A percentile compares a stretch with the other conserved stretches of the same genome.
Conservation (phyloP, 2,797 vertebrate genomes). For the Kryptolebias ocellatus region DNA sequence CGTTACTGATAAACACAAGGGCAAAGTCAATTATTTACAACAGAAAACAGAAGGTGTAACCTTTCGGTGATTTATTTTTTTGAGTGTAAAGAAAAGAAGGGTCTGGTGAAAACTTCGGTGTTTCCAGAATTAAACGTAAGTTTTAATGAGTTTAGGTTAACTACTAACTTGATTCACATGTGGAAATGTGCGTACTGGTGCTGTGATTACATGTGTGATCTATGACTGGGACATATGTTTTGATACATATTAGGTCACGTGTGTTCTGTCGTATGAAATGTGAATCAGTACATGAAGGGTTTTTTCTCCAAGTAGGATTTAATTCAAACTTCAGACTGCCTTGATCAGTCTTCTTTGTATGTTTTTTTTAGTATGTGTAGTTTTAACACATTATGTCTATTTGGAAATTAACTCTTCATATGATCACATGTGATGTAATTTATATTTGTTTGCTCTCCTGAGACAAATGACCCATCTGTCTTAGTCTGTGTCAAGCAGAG, state of each 20-base stretch:
- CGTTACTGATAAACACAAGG: not conserved
- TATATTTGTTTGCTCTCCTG: constrained; percentile 18
- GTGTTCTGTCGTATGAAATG: constrained; percentile 46
- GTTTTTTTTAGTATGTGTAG: not conserved
- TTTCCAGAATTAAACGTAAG: not conserved
- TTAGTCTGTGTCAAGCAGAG: not conserved
- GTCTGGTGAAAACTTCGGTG: not conserved
- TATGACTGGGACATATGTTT: constrained; percentile 38
- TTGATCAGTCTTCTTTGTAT: not conserved
- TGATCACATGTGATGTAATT: constrained; percentile 50
- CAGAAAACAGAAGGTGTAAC: too few species aligned
- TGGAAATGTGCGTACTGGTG: constrained; percentile 44
- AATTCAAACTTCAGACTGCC: not conserved
- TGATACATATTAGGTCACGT: constrained; percentile 19
- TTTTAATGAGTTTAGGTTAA: not conserved
- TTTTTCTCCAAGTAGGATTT: constrained; percentile 25
- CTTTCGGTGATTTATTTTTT: too few species aligned
- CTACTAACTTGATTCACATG: constrained; percentile 29
- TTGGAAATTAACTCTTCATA: constrained; percentile 57
- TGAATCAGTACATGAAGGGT: constrained; percentile 58
- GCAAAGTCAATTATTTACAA: not conserved
- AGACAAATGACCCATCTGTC: constrained; percentile 9
- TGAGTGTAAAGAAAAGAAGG: not conserved
- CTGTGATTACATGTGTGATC: constrained; percentile 41
- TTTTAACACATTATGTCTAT: not conserved